phyloP scores from a whole-genome alignment of 2,797 vertebrate species.

The Distichodus sexfasciatus region DNA sequence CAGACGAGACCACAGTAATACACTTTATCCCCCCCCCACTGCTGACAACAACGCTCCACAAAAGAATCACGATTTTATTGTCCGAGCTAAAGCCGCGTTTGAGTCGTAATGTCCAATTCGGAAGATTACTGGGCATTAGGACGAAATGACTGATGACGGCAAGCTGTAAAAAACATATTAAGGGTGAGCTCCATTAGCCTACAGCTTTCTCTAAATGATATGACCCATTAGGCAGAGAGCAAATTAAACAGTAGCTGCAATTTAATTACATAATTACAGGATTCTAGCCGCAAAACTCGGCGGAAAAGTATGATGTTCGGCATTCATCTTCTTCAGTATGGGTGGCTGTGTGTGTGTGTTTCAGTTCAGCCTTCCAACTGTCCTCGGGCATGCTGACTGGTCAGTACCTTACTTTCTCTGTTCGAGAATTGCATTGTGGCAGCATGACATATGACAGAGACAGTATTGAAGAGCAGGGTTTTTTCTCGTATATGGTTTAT shows the following conservation, averaged over 20 bases:
- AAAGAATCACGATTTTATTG: neutral
- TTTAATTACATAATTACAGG: slow-evolving; percentile 52
- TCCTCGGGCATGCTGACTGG: neutral
- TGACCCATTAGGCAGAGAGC: slow-evolving; percentile 47
- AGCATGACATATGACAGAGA: no score
- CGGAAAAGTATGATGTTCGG: neutral
- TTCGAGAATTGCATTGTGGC: no score
- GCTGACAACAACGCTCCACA: neutral
- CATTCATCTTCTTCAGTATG: neutral
- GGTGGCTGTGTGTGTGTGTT: neutral
- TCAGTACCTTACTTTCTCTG: no score
- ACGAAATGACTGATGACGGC: slow-evolving; percentile 28
- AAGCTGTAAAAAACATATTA: slow-evolving; percentile 44
- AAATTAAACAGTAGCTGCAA: slow-evolving; percentile 48
- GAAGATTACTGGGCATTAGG: neutral
- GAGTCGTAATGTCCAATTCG: neutral
- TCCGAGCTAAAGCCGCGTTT: neutral
- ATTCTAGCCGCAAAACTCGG: slow-evolving; percentile 29
- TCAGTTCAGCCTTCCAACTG: neutral
- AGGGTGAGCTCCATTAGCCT: slow-evolving; percentile 40
- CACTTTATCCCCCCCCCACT: neutral
- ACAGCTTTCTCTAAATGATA: slow-evolving; percentile 46
- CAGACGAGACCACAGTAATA: neutral
- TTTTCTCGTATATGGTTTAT: no score
- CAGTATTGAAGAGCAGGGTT: no score